A percentile compares a stretch with the other conserved stretches of the same genome.
Evolutionary conservation across 2,113 vertebrate genomes (phyloP).

Genomic region (Syngnathus scovelli): DNA sequence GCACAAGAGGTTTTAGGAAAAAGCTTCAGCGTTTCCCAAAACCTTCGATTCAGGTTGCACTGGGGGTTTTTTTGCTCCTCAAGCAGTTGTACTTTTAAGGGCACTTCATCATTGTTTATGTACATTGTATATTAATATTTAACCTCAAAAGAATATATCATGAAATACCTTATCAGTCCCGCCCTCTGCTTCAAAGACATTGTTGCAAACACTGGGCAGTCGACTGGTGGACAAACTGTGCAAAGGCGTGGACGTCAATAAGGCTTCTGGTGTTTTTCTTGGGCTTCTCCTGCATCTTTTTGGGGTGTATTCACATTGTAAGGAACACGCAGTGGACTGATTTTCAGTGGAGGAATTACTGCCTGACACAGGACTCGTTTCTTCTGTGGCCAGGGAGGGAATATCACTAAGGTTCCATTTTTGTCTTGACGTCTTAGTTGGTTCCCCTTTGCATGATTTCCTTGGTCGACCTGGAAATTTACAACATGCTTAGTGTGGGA

Average conservation of each 20-base stretch:
- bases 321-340: not conserved
- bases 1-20: constrained; percentile 4
- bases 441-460: constrained; percentile 25
- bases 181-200: not conserved
- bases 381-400: constrained; percentile 12
- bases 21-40: no score
- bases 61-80: no score
- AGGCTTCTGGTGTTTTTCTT: not conserved
- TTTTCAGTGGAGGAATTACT: not conserved
- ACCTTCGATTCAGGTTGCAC: no score
- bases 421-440: not conserved
- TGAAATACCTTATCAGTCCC: not conserved
- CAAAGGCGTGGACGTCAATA: constrained; percentile 46
- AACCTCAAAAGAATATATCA: no score
- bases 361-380: not conserved
- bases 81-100: no score
- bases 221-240: not conserved
- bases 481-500: not conserved
- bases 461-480: constrained; percentile 22
- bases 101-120: no score
- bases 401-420: not conserved
- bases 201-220: not conserved
- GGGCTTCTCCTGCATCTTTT: not conserved
- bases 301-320: not conserved
- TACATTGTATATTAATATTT: no score